Evolutionary conservation across 35 echinoderm and acorn worm genomes (phyloP).

Genomic region (Apostichopus californicus): DNA sequence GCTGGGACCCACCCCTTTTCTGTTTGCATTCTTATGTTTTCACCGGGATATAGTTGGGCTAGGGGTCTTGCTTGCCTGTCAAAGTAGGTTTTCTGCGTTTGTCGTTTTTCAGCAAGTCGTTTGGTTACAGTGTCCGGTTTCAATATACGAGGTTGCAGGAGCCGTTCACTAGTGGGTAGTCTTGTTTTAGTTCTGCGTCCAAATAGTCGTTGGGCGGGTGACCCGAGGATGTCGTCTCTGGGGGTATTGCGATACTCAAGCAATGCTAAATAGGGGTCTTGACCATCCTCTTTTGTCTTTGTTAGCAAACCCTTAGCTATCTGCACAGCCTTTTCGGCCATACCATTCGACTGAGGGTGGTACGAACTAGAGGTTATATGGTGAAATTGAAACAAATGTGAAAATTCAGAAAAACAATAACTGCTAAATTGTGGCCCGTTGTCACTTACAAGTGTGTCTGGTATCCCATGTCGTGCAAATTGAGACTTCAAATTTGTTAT

Average conservation of each 20-base stretch:
- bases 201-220: not conserved
- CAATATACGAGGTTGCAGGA: not conserved
- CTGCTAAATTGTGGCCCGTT: constrained; percentile 65
- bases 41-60: not conserved
- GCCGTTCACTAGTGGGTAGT: not conserved
- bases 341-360: constrained; percentile 12
- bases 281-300: not conserved
- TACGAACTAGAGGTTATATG: constrained; percentile 53
- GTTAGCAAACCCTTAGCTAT: not conserved
- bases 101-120: not conserved
- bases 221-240: no score
- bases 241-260: not conserved
- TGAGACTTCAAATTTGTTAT: not conserved
- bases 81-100: not conserved
- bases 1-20: not conserved
- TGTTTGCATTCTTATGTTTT: not conserved
- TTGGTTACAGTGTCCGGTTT: not conserved
- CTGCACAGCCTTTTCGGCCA: constrained; percentile 3
- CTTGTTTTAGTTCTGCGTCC: not conserved
- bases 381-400: constrained; percentile 52
- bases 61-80: no score
- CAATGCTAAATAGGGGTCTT: not conserved
- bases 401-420: constrained; percentile 58
- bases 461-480: constrained; percentile 65
- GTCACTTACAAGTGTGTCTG: constrained; percentile 46